Evolutionary conservation across 2,888 invertebrate genomes (phyloP).

Genomic region (Cataglyphis albicans): DNA sequence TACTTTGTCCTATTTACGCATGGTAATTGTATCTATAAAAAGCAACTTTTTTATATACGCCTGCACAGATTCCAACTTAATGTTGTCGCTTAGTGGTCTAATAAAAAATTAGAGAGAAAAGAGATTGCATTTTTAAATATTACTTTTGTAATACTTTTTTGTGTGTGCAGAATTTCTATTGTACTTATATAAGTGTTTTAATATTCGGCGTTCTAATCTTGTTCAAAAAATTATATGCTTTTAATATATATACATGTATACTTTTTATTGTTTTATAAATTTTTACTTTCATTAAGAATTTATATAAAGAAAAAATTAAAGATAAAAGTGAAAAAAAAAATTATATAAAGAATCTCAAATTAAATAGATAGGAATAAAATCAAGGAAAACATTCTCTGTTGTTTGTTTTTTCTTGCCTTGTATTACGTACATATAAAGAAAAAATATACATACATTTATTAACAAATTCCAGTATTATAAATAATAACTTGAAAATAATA

Average conservation of each 20-base stretch:
- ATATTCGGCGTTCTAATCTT: neutral
- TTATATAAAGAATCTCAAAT: conserved; percentile 21
- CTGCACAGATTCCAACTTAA: conserved; percentile 22
- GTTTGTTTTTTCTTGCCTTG: conserved; percentile 3
- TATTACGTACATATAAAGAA: neutral
- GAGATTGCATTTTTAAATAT: conserved; percentile 28
- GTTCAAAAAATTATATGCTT: conserved; percentile 20
- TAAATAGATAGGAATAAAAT: conserved; percentile 24
- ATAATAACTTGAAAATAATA: neutral
- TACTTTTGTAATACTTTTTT: conserved; percentile 39
- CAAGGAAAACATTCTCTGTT: neutral
- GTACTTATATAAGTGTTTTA: conserved; percentile 9
- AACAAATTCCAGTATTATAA: neutral
- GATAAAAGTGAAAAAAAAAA: too few relatives aligned
- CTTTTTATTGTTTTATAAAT: conserved; percentile 54
- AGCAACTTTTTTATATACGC: conserved; percentile 9
- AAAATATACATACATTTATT: neutral
- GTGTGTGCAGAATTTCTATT: conserved; percentile 13
- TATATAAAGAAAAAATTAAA: conserved; percentile 1
- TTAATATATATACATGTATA: conserved; percentile 4
- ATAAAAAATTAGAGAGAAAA: conserved; percentile 1
- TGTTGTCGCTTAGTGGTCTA: conserved; percentile 10
- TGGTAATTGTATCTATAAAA: conserved; percentile 17
- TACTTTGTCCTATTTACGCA: conserved; percentile 8
- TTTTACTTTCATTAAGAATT: conserved; percentile 37